Evolutionary conservation across 2,888 invertebrate genomes (phyloP).

Genomic region (Corbicula japonica): DNA sequence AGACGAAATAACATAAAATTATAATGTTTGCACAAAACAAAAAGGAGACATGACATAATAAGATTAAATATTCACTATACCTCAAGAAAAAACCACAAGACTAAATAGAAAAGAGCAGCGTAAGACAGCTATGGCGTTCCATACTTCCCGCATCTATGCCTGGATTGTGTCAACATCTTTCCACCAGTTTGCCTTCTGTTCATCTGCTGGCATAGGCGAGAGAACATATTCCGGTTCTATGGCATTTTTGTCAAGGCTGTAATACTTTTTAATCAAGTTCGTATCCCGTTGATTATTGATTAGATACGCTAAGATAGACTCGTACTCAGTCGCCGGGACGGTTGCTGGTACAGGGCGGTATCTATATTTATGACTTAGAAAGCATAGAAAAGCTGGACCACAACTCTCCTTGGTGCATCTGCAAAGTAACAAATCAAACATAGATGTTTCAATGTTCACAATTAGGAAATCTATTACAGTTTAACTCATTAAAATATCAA

Average conservation of each 20-base stretch:
- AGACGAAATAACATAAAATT: no score
- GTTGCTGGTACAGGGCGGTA: constrained; percentile 77
- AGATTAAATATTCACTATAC: no score
- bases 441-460: background rate
- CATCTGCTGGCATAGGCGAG: constrained; percentile 50
- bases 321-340: constrained; percentile 73
- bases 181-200: constrained; percentile 28
- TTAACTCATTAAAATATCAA: no score
- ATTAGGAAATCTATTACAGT: background rate
- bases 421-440: constrained; percentile 21
- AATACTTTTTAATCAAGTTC: constrained; percentile 74
- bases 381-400: constrained; percentile 60
- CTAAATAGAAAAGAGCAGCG: no score
- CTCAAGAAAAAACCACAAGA: no score
- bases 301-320: constrained; percentile 69
- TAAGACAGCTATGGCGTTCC: no score
- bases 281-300: constrained; percentile 59
- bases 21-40: no score
- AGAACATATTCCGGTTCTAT: constrained; percentile 76
- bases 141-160: constrained; percentile 24
- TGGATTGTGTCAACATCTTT: constrained; percentile 18
- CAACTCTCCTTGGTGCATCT: constrained; percentile 65
- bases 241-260: constrained; percentile 77
- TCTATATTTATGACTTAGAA: constrained; percentile 83
- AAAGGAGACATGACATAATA: no score